Evolutionary conservation across 2,888 invertebrate species (phyloP).

Genomic region (Sympetrum striolatum): DNA sequence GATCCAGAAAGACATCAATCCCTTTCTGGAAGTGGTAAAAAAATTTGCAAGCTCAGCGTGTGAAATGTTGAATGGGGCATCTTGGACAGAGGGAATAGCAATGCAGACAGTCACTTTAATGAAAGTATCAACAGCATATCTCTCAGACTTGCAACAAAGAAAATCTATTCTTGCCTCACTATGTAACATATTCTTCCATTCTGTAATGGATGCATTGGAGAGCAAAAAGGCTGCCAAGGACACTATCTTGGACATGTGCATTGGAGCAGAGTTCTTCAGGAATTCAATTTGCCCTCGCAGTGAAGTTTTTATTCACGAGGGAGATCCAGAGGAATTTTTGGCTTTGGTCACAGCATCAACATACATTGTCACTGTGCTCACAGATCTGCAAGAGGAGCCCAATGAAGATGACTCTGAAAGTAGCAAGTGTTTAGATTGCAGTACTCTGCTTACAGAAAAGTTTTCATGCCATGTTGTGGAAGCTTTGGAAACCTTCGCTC

Average conservation of each 20-base stretch:
- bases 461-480: conserved; percentile 55
- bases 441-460: conserved; percentile 48
- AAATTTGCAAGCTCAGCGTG: conserved; percentile 55
- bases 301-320: not conserved
- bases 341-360: not conserved
- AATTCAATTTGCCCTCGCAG: not conserved
- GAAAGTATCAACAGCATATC: not conserved
- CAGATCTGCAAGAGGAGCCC: conserved; percentile 43
- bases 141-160: not conserved
- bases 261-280: not conserved
- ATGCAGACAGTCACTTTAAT: not conserved
- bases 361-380: not conserved
- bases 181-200: not conserved
- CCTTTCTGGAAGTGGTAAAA: conserved; percentile 54
- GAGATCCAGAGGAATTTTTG: conserved; percentile 15
- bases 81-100: not conserved
- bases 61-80: conserved; percentile 49
- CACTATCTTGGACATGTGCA: not conserved
- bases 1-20: conserved; percentile 48
- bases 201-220: not conserved
- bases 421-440: not conserved
- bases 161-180: not conserved
- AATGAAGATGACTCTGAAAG: not conserved
- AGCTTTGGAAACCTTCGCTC: conserved; percentile 56
- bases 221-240: not conserved